These are phyloP conservation scores for Drosophila punjabiensis DNA, from an alignment of 1,140 invertebrate species.

Conservation along the genomic window DNA sequence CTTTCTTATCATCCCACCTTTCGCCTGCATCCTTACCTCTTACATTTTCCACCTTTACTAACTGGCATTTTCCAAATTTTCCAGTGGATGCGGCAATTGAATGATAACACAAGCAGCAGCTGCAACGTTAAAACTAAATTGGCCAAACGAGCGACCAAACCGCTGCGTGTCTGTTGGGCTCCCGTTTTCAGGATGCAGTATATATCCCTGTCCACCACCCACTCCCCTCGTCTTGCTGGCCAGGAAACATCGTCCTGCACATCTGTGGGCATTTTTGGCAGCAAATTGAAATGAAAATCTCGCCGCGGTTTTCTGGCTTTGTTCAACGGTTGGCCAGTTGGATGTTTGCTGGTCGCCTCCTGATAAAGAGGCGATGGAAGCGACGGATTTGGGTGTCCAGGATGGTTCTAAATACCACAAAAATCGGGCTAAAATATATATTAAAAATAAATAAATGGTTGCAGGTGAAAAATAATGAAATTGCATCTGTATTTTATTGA, in stretches of 20 bases:
- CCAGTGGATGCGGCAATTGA: constrained; percentile 69
- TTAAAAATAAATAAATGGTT: neutral
- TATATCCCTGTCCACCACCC: neutral
- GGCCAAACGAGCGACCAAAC: constrained; percentile 62
- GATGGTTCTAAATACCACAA: neutral
- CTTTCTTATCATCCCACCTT: neutral
- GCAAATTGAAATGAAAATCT: constrained; percentile 80
- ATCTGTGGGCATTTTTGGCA: constrained; percentile 48
- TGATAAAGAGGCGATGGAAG: constrained; percentile 60
- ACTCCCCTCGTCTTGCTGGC: neutral
- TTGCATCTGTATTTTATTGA: neutral
- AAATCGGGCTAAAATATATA: neutral
- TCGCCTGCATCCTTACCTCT: too few species aligned
- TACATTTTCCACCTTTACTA: neutral
- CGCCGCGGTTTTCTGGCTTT: constrained; percentile 66
- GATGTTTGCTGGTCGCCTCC: constrained; percentile 30
- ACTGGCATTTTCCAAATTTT: constrained; percentile 59
- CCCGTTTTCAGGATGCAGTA: constrained; percentile 3
- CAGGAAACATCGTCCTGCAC: neutral
- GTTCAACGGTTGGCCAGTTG: constrained; percentile 48
- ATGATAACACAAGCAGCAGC: constrained; percentile 68
- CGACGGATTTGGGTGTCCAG: neutral
- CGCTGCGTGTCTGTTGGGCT: constrained; percentile 59
- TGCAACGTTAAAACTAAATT: constrained; percentile 73
- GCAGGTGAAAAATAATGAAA: neutral